These are phyloP conservation scores for Galemys pyrenaicus DNA, from an alignment of 2,113 vertebrate genomes.

Conservation along the genomic window DNA sequence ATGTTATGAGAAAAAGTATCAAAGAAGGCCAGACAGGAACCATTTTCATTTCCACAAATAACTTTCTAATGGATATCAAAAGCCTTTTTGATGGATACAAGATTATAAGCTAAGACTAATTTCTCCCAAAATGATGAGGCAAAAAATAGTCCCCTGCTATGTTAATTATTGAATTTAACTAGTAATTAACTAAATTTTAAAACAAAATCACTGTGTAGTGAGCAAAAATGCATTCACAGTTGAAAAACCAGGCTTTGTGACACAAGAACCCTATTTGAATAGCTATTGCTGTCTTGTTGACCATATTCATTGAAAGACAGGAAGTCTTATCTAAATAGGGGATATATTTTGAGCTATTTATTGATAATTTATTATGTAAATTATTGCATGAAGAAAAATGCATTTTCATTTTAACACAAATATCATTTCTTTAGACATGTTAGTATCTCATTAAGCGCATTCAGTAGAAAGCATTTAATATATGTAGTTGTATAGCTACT, in stretches of 20 bases:
- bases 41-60: not conserved
- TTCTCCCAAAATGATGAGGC: not conserved
- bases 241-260: not conserved
- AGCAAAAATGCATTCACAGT: conserved; percentile 11
- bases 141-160: not conserved
- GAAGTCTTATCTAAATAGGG: not conserved
- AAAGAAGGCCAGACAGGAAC: not conserved
- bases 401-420: conserved; percentile 41
- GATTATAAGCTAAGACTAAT: not conserved
- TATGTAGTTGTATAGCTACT: conserved; percentile 62
- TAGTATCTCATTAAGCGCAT: conserved; percentile 17
- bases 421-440: not conserved
- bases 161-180: not conserved
- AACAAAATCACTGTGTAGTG: not conserved
- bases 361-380: not conserved
- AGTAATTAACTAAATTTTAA: not conserved
- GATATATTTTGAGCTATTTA: not conserved
- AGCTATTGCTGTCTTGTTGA: not conserved
- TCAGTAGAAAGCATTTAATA: conserved; percentile 60
- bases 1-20: not conserved
- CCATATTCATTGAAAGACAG: not conserved
- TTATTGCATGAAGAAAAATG: not conserved
- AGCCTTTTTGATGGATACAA: not conserved
- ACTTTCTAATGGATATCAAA: not conserved
- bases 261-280: not conserved